phyloP scores from a whole-genome alignment of 2,888 invertebrate species.

The Drosophila formosana region DNA sequence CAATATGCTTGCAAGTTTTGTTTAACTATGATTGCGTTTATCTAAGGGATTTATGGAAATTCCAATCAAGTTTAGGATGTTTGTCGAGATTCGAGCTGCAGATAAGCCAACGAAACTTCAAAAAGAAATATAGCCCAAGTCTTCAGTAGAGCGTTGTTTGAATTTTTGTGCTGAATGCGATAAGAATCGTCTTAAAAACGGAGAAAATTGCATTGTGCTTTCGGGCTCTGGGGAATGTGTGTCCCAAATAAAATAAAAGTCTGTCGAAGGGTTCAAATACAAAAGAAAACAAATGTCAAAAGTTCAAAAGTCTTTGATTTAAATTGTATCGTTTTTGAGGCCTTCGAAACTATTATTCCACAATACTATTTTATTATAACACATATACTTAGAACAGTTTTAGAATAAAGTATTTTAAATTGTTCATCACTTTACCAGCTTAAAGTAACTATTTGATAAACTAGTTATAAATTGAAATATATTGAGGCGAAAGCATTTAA shows the following conservation, averaged over 20 bases:
- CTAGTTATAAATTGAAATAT: too few relatives aligned
- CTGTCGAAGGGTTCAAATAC: not conserved
- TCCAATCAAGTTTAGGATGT: not conserved
- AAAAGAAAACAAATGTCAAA: not conserved
- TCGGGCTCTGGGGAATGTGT: not conserved
- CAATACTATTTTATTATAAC: too few relatives aligned
- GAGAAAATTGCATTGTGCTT: not conserved
- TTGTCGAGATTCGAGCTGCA: not conserved
- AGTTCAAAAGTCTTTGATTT: not conserved
- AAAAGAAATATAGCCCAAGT: not conserved
- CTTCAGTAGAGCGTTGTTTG: not conserved
- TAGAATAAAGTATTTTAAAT: too few relatives aligned
- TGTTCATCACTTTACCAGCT: too few relatives aligned
- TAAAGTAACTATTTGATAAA: too few relatives aligned
- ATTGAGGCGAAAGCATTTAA: not conserved
- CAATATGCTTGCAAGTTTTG: not conserved
- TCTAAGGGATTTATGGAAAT: not conserved
- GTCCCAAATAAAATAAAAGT: not conserved
- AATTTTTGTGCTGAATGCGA: not conserved
- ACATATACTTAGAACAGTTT: too few relatives aligned
- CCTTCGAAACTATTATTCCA: too few relatives aligned
- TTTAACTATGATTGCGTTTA: constrained; percentile 4
- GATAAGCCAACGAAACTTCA: not conserved
- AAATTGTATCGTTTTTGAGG: too few relatives aligned
- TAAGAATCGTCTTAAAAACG: not conserved